Percentiles rank a stretch among this genome's conserved stretches.
These are phyloP conservation scores for Pseudoatta argentina DNA, from an alignment of 1,140 invertebrate genomes.

Conservation along the genomic window DNA sequence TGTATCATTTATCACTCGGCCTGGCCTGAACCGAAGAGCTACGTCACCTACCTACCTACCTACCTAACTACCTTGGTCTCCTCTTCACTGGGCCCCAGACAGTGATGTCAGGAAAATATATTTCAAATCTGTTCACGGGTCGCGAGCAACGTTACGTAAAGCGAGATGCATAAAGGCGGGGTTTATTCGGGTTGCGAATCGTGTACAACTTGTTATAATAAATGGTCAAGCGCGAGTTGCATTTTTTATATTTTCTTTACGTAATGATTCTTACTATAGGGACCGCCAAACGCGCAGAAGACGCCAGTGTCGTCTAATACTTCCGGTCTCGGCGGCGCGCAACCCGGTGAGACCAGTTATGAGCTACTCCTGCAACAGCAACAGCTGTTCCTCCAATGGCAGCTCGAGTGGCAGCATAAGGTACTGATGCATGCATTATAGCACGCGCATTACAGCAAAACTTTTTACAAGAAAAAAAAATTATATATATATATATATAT, in stretches of 20 bases:
- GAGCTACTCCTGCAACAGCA: constrained; percentile 97
- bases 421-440: constrained; percentile 73
- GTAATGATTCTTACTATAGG: constrained; percentile 84
- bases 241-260: constrained; percentile 10
- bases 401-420: constrained; percentile 93
- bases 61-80: constrained; percentile 8
- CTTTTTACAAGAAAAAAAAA: not conserved
- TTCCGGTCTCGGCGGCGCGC: constrained; percentile 84
- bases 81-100: constrained; percentile 20
- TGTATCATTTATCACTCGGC: constrained; percentile 76
- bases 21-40: constrained; percentile 27
- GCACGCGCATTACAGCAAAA: not conserved
- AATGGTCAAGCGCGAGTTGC: not conserved
- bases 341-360: constrained; percentile 93
- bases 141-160: constrained; percentile 31
- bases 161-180: constrained; percentile 4
- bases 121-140: constrained; percentile 28
- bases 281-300: constrained; percentile 96
- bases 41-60: constrained; percentile 39
- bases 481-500: not conserved
- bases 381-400: constrained; percentile 96
- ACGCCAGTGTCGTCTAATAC: constrained; percentile 86
- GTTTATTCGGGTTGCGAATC: constrained; percentile 28
- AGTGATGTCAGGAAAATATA: constrained; percentile 51
- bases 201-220: not conserved